These are phyloP conservation scores for Cliona cf. orientalis DNA, from an alignment of 37 sponge, comb jelly and placozoan species.

Conservation along the genomic window DNA sequence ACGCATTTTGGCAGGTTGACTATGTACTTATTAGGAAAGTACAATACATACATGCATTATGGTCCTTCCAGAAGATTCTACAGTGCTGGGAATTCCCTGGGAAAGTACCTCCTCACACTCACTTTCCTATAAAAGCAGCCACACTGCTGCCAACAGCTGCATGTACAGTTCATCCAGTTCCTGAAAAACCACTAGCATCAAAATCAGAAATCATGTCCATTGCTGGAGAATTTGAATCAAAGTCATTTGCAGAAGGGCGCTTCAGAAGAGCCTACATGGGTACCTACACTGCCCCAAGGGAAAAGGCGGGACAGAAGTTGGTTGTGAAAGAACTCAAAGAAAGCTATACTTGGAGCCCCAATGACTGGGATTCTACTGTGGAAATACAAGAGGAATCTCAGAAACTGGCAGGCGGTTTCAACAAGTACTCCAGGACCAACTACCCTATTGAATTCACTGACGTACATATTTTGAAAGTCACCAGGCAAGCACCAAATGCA, in stretches of 20 bases:
- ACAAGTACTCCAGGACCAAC: neutral
- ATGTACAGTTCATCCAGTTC: no score
- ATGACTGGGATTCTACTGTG: constrained; percentile 46
- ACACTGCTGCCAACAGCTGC: no score
- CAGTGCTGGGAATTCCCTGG: no score
- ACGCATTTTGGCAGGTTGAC: no score
- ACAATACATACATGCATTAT: no score
- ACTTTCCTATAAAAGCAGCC: no score
- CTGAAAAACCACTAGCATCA: no score
- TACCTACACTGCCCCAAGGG: constrained; percentile 16
- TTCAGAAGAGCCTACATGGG: constrained; percentile 54
- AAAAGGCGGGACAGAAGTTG: constrained; percentile 24
- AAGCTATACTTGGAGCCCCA: constrained; percentile 25
- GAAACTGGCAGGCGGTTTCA: constrained; percentile 39
- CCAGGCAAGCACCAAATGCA: neutral
- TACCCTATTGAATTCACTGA: constrained; percentile 27
- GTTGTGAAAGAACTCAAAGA: constrained; percentile 54
- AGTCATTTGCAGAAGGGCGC: constrained; percentile 49
- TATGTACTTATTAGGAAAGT: no score
- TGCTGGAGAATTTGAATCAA: neutral
- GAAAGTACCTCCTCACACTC: no score
- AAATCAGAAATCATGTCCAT: neutral
- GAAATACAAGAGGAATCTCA: constrained; percentile 25
- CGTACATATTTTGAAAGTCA: constrained; percentile 24
- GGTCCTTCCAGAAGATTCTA: no score